These are phyloP conservation scores for Erebia aethiops DNA, from an alignment of 2,888 invertebrate species.

Conservation along the genomic window DNA sequence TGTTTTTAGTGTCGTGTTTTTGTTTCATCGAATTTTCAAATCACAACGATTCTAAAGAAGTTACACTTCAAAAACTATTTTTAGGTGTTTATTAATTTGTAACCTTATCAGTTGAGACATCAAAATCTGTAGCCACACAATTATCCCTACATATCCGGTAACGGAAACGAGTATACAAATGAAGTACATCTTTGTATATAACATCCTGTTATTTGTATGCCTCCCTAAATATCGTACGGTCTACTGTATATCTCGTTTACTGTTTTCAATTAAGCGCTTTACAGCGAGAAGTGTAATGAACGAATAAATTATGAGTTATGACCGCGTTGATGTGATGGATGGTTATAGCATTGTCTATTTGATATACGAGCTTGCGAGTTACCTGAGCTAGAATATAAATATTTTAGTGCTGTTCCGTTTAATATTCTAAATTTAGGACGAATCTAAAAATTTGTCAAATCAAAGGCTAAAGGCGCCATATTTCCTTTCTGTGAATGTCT, in stretches of 20 bases:
- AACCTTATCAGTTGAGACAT: too few species aligned
- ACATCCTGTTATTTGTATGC: slow-evolving; percentile 11
- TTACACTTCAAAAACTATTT: too few species aligned
- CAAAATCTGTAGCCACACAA: too few species aligned
- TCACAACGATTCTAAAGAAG: too few species aligned
- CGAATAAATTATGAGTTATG: slow-evolving; percentile 16
- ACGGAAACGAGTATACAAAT: too few species aligned
- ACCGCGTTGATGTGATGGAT: slow-evolving; percentile 14
- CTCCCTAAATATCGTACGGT: background rate
- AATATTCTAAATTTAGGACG: background rate
- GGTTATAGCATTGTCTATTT: slow-evolving; percentile 10
- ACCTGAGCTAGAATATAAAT: background rate
- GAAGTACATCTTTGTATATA: background rate
- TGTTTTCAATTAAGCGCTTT: slow-evolving; percentile 12
- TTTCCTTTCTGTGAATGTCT: too few species aligned
- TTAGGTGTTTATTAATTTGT: too few species aligned
- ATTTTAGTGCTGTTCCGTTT: background rate
- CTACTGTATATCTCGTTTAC: slow-evolving; percentile 13
- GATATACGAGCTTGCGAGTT: slow-evolving; percentile 7
- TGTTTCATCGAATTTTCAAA: too few species aligned
- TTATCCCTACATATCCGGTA: too few species aligned
- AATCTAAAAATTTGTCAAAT: background rate
- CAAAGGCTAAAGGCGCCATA: too few species aligned
- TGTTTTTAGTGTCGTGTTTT: too few species aligned
- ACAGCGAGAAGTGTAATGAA: slow-evolving; percentile 7